These are phyloP conservation scores for Tichodroma muraria DNA, from an alignment of 2,113 vertebrate genomes.

Conservation along the genomic window DNA sequence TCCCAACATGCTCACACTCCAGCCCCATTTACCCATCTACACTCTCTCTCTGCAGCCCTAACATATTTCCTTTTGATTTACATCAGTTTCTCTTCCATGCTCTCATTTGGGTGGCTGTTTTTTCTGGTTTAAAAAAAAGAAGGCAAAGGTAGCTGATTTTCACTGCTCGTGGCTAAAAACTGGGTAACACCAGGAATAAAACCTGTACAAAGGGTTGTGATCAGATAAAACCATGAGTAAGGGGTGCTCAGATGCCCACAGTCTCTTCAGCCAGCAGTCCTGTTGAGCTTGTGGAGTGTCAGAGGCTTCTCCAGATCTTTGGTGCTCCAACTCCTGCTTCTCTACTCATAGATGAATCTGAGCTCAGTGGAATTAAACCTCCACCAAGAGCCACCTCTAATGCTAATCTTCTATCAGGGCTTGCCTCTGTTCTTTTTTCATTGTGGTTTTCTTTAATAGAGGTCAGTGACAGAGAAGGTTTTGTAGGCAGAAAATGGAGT, in stretches of 20 bases:
- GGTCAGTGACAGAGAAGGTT: neutral
- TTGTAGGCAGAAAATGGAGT: neutral
- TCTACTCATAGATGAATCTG: neutral
- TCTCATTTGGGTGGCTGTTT: neutral
- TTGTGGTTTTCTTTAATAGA: neutral
- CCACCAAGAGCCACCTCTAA: neutral
- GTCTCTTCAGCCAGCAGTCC: neutral
- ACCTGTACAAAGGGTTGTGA: neutral
- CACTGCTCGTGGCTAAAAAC: neutral
- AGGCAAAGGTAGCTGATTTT: neutral
- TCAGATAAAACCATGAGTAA: neutral
- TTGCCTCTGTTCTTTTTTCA: neutral
- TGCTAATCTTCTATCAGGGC: neutral
- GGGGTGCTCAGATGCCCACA: neutral
- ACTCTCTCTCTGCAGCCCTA: neutral
- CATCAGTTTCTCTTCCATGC: neutral
- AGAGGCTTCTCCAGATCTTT: neutral
- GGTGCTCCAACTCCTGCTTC: neutral
- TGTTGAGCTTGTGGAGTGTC: fast-evolving
- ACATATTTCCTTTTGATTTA: conserved; percentile 15
- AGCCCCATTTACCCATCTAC: neutral
- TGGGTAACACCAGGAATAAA: neutral
- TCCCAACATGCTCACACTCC: neutral
- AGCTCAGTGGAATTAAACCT: neutral
- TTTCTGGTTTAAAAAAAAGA: no score